phyloP scores from a whole-genome alignment of 1,140 invertebrate species.

The Amyelois transitella region DNA sequence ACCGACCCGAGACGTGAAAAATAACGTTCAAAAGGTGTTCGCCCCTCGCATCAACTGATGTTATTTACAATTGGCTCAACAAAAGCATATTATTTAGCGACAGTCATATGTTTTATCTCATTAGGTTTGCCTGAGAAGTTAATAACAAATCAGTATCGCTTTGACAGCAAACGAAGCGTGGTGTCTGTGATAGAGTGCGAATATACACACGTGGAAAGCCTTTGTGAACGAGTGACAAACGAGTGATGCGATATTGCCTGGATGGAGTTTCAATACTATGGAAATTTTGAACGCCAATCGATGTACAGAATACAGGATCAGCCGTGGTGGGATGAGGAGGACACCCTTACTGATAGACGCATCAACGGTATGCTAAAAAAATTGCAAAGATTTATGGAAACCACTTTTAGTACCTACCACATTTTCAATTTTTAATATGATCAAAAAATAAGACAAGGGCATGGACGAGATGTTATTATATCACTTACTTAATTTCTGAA shows the following conservation, averaged over 20 bases:
- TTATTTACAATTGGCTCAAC: slow-evolving; percentile 4
- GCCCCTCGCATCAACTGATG: background rate
- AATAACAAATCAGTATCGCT: slow-evolving; percentile 54
- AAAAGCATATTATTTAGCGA: slow-evolving; percentile 30
- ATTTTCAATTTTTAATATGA: no score
- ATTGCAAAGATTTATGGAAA: no score
- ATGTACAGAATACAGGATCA: slow-evolving; percentile 42
- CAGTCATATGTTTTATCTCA: slow-evolving; percentile 51
- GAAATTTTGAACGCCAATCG: slow-evolving; percentile 44
- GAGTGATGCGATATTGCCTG: background rate
- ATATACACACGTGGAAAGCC: background rate
- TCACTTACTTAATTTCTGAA: no score
- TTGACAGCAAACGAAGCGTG: slow-evolving; percentile 36
- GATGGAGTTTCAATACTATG: slow-evolving; percentile 67
- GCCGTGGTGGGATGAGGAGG: slow-evolving; percentile 66
- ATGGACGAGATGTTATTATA: no score
- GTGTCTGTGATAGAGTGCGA: slow-evolving; percentile 30
- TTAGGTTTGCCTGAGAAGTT: slow-evolving; percentile 40
- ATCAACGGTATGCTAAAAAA: slow-evolving; percentile 56
- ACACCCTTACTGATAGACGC: slow-evolving; percentile 56
- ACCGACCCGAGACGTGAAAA: background rate
- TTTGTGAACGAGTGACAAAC: slow-evolving; percentile 1
- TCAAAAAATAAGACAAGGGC: no score
- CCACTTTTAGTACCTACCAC: no score
- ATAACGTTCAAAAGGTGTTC: background rate